phyloP scores from a whole-genome alignment of 2,797 vertebrate species.

The Crypturellus tataupa region DNA sequence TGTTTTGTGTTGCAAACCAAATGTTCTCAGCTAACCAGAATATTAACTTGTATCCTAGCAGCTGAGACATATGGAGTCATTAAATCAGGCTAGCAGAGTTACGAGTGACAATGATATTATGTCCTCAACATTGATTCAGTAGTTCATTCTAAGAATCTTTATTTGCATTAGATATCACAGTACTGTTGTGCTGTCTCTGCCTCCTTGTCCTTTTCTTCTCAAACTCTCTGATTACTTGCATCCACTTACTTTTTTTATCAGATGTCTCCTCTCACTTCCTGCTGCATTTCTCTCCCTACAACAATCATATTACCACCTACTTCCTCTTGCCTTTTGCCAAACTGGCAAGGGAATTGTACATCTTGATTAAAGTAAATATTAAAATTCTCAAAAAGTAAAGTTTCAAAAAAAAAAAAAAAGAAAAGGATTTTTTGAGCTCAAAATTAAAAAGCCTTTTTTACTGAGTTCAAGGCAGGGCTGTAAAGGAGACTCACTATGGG shows the following conservation, averaged over 20 bases:
- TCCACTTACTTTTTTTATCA: neutral
- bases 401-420: neutral
- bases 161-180: neutral
- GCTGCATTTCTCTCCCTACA: neutral
- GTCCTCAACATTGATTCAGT: neutral
- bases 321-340: neutral
- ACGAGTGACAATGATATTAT: neutral
- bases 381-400: neutral
- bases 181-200: neutral
- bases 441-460: neutral
- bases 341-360: neutral
- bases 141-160: neutral
- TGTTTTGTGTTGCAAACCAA: neutral
- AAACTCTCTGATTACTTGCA: neutral
- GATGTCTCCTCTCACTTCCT: neutral
- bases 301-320: neutral
- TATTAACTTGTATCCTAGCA: neutral
- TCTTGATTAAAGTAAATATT: neutral
- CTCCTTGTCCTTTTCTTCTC: neutral
- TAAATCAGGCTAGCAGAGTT: neutral
- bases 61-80: neutral
- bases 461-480: neutral
- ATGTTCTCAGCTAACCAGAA: neutral
- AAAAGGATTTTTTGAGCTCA: neutral
- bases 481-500: fast-evolving